phyloP scores from a whole-genome alignment of 1,140 invertebrate genomes.

The Drosophila sucinea region DNA sequence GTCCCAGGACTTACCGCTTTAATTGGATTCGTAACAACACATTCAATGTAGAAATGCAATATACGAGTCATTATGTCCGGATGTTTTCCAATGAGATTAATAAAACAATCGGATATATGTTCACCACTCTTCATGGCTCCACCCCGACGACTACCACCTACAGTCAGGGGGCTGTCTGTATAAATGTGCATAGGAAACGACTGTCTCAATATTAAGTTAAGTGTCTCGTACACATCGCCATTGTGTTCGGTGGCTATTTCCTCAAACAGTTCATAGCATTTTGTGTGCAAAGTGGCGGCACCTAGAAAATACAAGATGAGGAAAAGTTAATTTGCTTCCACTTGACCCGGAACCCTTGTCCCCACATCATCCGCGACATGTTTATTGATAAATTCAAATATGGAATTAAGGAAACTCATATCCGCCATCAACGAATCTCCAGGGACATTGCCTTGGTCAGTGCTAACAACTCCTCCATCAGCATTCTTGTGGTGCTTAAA shows the following conservation, averaged over 20 bases:
- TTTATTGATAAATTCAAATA: slow-evolving; percentile 74
- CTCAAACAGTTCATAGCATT: slow-evolving; percentile 72
- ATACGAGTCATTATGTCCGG: slow-evolving; percentile 59
- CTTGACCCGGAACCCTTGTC: slow-evolving; percentile 6
- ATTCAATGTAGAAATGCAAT: slow-evolving; percentile 69
- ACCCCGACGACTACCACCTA: slow-evolving; percentile 37
- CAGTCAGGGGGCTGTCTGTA: slow-evolving; percentile 47
- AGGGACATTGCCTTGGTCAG: slow-evolving; percentile 25
- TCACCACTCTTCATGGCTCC: slow-evolving; percentile 47
- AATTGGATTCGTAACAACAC: slow-evolving; percentile 70
- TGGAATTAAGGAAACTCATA: slow-evolving; percentile 65
- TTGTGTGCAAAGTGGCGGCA: slow-evolving; percentile 60
- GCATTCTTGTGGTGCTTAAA: slow-evolving; percentile 41
- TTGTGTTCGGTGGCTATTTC: slow-evolving; percentile 77
- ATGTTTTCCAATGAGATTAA: slow-evolving; percentile 64
- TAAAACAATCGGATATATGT: slow-evolving; percentile 81
- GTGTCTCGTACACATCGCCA: slow-evolving; percentile 72
- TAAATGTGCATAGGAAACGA: slow-evolving; percentile 69
- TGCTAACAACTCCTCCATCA: neutral
- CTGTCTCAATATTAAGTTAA: slow-evolving; percentile 67
- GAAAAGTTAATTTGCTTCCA: neutral
- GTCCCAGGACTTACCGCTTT: slow-evolving; percentile 43
- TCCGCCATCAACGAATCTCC: slow-evolving; percentile 55
- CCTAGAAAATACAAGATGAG: slow-evolving; percentile 40
- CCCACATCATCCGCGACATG: slow-evolving; percentile 43